These are phyloP conservation scores for Apantesis nais DNA, from an alignment of 2,888 invertebrate species.

Conservation along the genomic window DNA sequence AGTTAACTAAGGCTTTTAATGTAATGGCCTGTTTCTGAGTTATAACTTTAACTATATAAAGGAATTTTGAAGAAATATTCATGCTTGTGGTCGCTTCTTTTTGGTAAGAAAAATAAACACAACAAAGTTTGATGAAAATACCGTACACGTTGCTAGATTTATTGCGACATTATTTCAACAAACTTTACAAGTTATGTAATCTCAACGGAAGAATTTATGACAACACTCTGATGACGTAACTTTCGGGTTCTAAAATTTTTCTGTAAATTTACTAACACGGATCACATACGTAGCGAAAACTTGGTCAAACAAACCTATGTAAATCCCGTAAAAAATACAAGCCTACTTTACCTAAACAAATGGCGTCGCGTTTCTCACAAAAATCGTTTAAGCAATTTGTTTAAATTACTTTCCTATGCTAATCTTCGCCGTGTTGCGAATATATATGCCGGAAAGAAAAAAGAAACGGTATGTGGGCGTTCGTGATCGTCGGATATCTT, in stretches of 20 bases:
- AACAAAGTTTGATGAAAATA: slow-evolving; percentile 61
- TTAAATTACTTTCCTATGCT: slow-evolving; percentile 82
- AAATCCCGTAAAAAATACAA: slow-evolving; percentile 52
- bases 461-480: slow-evolving; percentile 61
- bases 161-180: slow-evolving; percentile 59
- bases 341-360: slow-evolving; percentile 68
- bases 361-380: slow-evolving; percentile 69
- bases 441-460: slow-evolving; percentile 64
- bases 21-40: slow-evolving; percentile 58
- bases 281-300: slow-evolving; percentile 46
- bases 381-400: slow-evolving; percentile 80
- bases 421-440: slow-evolving; percentile 75
- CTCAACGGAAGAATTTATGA: slow-evolving; percentile 58
- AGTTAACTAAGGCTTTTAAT: slow-evolving; percentile 67
- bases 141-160: slow-evolving; percentile 61
- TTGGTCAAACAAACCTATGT: slow-evolving; percentile 51
- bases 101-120: slow-evolving; percentile 64
- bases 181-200: slow-evolving; percentile 63
- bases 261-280: slow-evolving; percentile 49
- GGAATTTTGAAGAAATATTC: slow-evolving; percentile 71
- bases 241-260: slow-evolving; percentile 51
- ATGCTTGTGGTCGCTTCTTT: slow-evolving; percentile 53
- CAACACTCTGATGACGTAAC: slow-evolving; percentile 53
- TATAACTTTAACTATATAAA: slow-evolving; percentile 68
- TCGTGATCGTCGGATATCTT: slow-evolving; percentile 63